These are phyloP conservation scores for Maniola hyperantus DNA, from an alignment of 2,888 invertebrate genomes.

Conservation along the genomic window DNA sequence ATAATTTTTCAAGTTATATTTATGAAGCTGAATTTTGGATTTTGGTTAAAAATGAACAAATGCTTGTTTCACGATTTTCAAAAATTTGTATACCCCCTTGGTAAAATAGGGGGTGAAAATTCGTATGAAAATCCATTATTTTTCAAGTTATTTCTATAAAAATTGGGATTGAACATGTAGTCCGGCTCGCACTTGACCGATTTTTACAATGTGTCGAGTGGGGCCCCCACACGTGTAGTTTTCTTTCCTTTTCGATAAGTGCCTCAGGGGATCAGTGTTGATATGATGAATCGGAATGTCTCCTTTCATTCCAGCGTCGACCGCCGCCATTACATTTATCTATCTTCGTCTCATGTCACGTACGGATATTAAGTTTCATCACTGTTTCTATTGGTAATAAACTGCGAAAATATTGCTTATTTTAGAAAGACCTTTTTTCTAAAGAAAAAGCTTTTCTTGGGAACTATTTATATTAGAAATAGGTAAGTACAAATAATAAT, in stretches of 20 bases:
- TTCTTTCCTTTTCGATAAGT: constrained; percentile 25
- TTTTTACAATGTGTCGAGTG: constrained; percentile 3
- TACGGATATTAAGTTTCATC: constrained; percentile 18
- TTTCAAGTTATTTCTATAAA: too few species aligned
- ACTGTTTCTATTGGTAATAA: constrained; percentile 18
- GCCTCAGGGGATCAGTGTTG: constrained; percentile 44
- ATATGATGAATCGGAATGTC: constrained; percentile 48
- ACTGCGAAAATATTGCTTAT: constrained; percentile 14
- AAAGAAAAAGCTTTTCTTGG: too few species aligned
- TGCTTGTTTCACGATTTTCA: too few species aligned
- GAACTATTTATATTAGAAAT: not conserved
- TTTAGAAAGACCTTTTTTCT: not conserved
- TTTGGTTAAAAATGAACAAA: too few species aligned
- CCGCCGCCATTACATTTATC: constrained; percentile 45
- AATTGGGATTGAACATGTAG: too few species aligned
- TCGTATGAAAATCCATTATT: too few species aligned
- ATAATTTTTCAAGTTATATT: too few species aligned
- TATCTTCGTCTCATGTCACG: constrained; percentile 27
- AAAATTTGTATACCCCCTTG: too few species aligned
- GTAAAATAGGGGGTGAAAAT: too few species aligned
- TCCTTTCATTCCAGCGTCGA: constrained; percentile 38
- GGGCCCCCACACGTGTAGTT: not conserved
- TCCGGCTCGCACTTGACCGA: too few species aligned
- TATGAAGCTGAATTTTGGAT: too few species aligned
- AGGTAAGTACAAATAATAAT: not conserved